Evolutionary conservation across 2,888 invertebrate genomes (phyloP), one percentile per base, ranked within the genome.

Genomic region (Agonopterix heracliana): DNA sequence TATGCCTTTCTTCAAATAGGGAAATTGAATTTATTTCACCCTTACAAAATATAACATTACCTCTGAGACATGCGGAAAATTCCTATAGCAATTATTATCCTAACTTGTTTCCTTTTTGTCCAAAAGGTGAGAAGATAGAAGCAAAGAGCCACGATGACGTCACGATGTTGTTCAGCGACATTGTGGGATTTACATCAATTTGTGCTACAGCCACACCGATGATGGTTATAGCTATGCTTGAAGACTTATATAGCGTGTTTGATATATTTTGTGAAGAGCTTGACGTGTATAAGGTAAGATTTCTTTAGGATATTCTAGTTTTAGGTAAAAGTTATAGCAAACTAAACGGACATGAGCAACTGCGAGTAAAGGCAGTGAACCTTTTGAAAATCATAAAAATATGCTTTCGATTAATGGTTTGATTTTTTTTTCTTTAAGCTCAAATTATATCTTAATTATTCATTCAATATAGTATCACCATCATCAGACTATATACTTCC

Each of bases 151-250:
- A 97, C 75, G 95, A 97, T 60, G 93, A 97, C 78, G 98, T 98
- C 47, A 97, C 98, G 1, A 97, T 98, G 94, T 87, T 98, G 44
- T 98, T 98, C 86, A 97, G 97, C 67, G 98, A 98, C 70, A 97
- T 98, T 49, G 98, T 98, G 0, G 98, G 98, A 13, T 98, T 98
- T 79, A 98, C 98, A 0, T 96, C 96, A 36, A 98, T 98, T 68
- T 98, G 98, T 68, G 96, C 97, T 0, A 95, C 96, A 0, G 96
- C 97, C 13, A 97, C 97, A 0, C 98, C 98, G 0, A 95, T 98
- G 92, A 96, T 96, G 95, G 96, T 97, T 44, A 97, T 98, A 66
- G 96, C 93, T 65, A 98, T 98, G 97, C 90, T 98, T 45, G 96
- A 97, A 73, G 93, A 95, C 62, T 89, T 98, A 45, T 98, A 98